Percentiles rank a stretch among this genome's conserved stretches.
Evolutionary conservation across 2,113 vertebrate genomes (phyloP).

Genomic region (Perca schrenkii): DNA sequence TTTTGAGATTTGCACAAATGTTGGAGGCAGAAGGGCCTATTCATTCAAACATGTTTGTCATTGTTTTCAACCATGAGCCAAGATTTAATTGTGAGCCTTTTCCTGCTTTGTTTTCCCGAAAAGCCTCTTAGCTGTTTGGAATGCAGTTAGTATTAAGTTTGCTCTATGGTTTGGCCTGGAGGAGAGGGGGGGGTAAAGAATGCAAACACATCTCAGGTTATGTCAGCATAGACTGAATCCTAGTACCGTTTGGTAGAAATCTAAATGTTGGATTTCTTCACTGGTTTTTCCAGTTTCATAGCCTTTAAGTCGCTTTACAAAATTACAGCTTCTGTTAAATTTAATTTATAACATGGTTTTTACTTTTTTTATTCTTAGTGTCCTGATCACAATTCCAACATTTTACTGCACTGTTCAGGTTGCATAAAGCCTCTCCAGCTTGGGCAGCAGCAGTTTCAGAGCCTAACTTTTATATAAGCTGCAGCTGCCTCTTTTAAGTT

Average conservation of each 20-base stretch:
- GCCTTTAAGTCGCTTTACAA: background rate
- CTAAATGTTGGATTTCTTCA: background rate
- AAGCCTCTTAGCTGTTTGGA: conserved; percentile 54
- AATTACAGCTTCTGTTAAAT: background rate
- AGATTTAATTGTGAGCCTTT: conserved; percentile 30
- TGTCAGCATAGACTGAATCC: background rate
- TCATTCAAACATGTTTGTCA: conserved; percentile 7
- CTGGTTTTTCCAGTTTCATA: background rate
- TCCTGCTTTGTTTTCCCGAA: conserved; percentile 2
- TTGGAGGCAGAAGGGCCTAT: background rate
- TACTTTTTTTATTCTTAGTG: background rate
- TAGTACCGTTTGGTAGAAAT: background rate
- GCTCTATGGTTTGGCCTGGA: background rate
- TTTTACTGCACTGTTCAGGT: background rate
- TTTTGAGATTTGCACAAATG: conserved; percentile 8
- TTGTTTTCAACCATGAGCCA: conserved; percentile 23
- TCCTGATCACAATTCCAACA: background rate
- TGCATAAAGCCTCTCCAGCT: background rate
- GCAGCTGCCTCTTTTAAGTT: background rate
- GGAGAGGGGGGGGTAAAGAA: conserved; percentile 12
- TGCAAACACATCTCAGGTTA: conserved; percentile 14
- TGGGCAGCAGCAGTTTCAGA: background rate
- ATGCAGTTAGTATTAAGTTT: conserved; percentile 38
- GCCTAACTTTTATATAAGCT: background rate
- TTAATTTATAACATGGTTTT: background rate